Percentiles rank a stretch among this genome's conserved stretches.
phyloP scores from a whole-genome alignment of 2,888 invertebrate species.

The Camponotus fellah region DNA sequence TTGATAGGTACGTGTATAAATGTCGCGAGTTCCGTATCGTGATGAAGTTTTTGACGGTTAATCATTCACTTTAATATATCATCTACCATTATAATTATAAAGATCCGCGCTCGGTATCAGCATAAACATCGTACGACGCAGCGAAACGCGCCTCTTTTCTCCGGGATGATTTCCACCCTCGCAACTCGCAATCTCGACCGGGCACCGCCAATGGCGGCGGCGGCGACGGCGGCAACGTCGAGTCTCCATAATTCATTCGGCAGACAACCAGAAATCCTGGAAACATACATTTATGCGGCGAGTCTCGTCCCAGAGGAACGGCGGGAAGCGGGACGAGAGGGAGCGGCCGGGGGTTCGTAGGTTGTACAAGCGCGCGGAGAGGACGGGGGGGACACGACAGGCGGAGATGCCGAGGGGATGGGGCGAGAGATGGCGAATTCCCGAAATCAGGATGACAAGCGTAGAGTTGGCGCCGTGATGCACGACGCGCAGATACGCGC shows the following conservation, averaged over 20 bases:
- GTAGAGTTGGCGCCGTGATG: slow-evolving; percentile 83
- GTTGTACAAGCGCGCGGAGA: slow-evolving; percentile 61
- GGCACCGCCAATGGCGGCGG: slow-evolving; percentile 57
- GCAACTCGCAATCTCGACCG: slow-evolving; percentile 69
- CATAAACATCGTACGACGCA: slow-evolving; percentile 57
- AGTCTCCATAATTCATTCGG: slow-evolving; percentile 78
- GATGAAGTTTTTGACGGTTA: slow-evolving; percentile 27
- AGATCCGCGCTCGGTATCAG: background rate
- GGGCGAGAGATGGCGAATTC: slow-evolving; percentile 6
- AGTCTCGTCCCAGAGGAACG: slow-evolving; percentile 70
- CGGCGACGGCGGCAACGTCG: slow-evolving; percentile 63
- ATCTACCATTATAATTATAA: slow-evolving; percentile 5
- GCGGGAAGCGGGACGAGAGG: slow-evolving; percentile 10
- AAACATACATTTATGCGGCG: slow-evolving; percentile 79
- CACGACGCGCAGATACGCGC: slow-evolving; percentile 82
- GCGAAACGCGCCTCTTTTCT: slow-evolving; percentile 62
- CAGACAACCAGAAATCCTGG: slow-evolving; percentile 82
- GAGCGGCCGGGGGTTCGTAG: slow-evolving; percentile 52
- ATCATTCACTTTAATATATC: slow-evolving; percentile 28
- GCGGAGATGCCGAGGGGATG: slow-evolving; percentile 34
- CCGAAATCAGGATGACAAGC: slow-evolving; percentile 80
- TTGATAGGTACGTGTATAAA: slow-evolving; percentile 36
- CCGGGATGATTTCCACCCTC: slow-evolving; percentile 60
- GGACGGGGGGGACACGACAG: slow-evolving; percentile 37
- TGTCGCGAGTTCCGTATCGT: slow-evolving; percentile 21